Evolutionary conservation across 2,797 vertebrate genomes (phyloP).

Genomic region (Petrocephalus schoutedeni): DNA sequence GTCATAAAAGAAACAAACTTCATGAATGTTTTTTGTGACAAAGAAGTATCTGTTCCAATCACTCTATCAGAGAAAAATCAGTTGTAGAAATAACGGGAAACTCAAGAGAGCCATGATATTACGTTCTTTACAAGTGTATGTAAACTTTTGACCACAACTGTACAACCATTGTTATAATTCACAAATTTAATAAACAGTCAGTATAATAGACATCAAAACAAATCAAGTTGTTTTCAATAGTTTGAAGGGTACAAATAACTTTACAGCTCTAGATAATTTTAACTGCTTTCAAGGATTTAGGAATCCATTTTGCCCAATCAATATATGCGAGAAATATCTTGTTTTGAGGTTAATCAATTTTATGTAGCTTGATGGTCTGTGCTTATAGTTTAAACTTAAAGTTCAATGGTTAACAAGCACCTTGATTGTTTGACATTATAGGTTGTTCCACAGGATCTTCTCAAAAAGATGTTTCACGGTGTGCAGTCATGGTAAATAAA

Average conservation of each 20-base stretch:
- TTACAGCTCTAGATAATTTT: neutral
- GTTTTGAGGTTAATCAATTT: slow-evolving; percentile 5
- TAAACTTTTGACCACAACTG: no score
- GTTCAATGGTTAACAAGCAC: neutral
- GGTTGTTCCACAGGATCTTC: neutral
- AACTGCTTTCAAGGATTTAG: neutral
- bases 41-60: no score
- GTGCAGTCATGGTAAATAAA: neutral
- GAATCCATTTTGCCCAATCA: neutral
- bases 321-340: slow-evolving; percentile 11
- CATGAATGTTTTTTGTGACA: no score
- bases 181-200: slow-evolving; percentile 11
- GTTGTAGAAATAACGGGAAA: no score
- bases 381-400: neutral
- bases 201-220: slow-evolving; percentile 13
- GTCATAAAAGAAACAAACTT: no score
- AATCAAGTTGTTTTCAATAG: slow-evolving; percentile 3
- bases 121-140: no score
- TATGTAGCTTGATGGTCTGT: neutral
- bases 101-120: no score
- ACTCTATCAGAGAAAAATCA: no score
- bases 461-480: slow-evolving; percentile 3
- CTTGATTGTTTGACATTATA: slow-evolving; percentile 1
- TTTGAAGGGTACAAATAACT: neutral
- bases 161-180: neutral